phyloP scores from a whole-genome alignment of 1,140 invertebrate genomes.

The Drosophila ananassae region DNA sequence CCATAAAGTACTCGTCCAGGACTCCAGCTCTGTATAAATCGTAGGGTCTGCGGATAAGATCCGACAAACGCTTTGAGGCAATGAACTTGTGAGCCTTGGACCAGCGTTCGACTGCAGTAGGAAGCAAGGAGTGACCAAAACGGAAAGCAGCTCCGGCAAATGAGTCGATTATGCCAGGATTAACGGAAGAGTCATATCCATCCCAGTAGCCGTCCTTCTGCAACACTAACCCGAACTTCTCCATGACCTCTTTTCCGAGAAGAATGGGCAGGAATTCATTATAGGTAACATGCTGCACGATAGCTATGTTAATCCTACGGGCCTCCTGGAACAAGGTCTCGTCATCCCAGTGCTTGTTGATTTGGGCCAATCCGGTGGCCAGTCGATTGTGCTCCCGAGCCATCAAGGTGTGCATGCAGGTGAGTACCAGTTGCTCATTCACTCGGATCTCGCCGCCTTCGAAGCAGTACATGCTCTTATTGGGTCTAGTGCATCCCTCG shows the following conservation, averaged over 20 bases:
- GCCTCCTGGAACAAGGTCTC: conserved; percentile 97
- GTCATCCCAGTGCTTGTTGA: conserved; percentile 98
- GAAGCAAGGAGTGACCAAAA: conserved; percentile 95
- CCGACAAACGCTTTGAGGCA: conserved; percentile 94
- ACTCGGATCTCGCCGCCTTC: conserved; percentile 97
- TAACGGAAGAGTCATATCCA: conserved; percentile 92
- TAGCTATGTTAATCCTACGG: conserved; percentile 93
- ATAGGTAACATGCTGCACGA: conserved; percentile 96
- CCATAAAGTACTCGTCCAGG: conserved; percentile 96
- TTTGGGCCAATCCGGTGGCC: conserved; percentile 89
- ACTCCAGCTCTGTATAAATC: conserved; percentile 95
- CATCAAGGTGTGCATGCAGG: conserved; percentile 96
- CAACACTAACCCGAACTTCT: conserved; percentile 93
- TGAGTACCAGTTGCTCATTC: conserved; percentile 95
- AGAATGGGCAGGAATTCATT: conserved; percentile 97
- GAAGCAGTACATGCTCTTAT: conserved; percentile 95
- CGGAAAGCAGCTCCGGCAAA: conserved; percentile 95
- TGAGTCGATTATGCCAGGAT: conserved; percentile 93
- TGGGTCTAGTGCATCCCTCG: conserved; percentile 95
- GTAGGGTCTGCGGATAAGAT: conserved; percentile 94
- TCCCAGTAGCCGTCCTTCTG: conserved; percentile 96
- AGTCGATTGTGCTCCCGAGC: conserved; percentile 94
- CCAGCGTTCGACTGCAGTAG: conserved; percentile 95
- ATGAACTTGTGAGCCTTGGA: conserved; percentile 97
- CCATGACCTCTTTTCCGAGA: conserved; percentile 96